Percentiles rank a stretch among this genome's conserved stretches.
These are phyloP conservation scores for Salpingus planirostris DNA, from an alignment of 2,888 invertebrate genomes.

Conservation along the genomic window DNA sequence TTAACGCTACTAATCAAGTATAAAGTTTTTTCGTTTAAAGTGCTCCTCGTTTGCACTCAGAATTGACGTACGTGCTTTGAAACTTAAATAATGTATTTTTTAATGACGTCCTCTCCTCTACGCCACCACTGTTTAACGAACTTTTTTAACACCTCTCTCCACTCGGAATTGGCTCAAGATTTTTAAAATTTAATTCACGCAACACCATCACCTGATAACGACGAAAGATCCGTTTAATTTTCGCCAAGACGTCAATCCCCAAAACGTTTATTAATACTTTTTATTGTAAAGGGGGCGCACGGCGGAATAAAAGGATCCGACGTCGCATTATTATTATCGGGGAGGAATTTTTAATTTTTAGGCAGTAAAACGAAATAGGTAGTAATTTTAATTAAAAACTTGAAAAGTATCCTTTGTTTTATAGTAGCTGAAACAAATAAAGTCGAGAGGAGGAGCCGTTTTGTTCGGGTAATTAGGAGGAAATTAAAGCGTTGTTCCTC, in stretches of 20 bases:
- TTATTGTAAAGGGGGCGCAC: constrained; percentile 28
- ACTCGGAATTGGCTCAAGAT: no score
- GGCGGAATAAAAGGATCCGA: constrained; percentile 23
- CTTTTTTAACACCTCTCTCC: neutral
- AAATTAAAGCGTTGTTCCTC: constrained; percentile 33
- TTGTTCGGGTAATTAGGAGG: constrained; percentile 40
- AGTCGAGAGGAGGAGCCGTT: constrained; percentile 36
- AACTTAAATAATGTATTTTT: constrained; percentile 39
- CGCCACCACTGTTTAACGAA: neutral
- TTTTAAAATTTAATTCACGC: no score
- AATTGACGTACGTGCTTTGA: constrained; percentile 40
- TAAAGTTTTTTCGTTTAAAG: constrained; percentile 41
- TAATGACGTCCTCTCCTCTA: constrained; percentile 25
- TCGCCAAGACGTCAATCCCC: no score
- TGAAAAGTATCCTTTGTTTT: constrained; percentile 42
- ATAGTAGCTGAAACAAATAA: constrained; percentile 37
- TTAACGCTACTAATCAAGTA: constrained; percentile 47
- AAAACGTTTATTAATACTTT: no score
- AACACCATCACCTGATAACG: no score
- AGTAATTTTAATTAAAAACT: constrained; percentile 43
- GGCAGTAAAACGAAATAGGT: constrained; percentile 40
- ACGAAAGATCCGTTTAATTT: no score
- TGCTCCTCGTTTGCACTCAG: constrained; percentile 37
- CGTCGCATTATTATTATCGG: constrained; percentile 11
- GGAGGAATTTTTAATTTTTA: constrained; percentile 38